Conservation (phyloP, 1,140 invertebrate species). For the Drosophila aff. region DNA sequence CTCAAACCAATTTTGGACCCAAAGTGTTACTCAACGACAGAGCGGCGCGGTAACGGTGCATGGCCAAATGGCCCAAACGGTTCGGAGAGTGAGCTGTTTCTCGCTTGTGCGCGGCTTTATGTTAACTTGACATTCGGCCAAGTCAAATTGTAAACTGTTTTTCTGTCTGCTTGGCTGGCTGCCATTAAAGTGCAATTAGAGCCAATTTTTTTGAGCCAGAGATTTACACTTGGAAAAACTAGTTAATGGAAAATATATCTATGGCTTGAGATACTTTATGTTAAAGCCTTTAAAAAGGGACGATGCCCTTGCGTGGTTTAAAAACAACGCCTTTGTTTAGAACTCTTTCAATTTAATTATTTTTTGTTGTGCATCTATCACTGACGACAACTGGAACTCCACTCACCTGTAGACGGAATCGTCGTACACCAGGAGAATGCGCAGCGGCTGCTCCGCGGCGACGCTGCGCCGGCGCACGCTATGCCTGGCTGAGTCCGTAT, state of each 20-base stretch:
- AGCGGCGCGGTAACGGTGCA: conserved; percentile 19
- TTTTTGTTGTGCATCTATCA: not conserved
- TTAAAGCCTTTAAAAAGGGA: not conserved
- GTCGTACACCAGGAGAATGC: conserved; percentile 96
- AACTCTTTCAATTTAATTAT: not conserved
- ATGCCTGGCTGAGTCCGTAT: conserved; percentile 86
- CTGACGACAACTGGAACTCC: conserved; percentile 1
- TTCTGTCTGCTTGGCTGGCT: conserved; percentile 57
- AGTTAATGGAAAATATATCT: no score
- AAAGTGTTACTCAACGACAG: conserved; percentile 58
- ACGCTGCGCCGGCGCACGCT: conserved; percentile 92
- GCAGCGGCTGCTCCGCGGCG: conserved; percentile 91
- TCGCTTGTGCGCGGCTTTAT: conserved; percentile 44
- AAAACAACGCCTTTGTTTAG: not conserved
- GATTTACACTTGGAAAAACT: conserved; percentile 24
- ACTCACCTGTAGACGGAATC: conserved; percentile 94
- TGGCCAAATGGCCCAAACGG: conserved; percentile 48
- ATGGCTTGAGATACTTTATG: not conserved
- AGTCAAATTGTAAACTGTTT: conserved; percentile 67
- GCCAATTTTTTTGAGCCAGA: conserved; percentile 42
- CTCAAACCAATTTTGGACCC: conserved; percentile 61
- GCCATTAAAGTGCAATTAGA: conserved; percentile 75
- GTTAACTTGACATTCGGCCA: conserved; percentile 78
- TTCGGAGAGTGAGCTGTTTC: conserved; percentile 43
- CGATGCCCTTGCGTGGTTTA: not conserved